phyloP scores from a whole-genome alignment of 2,797 vertebrate species.

The Psittacula echo region DNA sequence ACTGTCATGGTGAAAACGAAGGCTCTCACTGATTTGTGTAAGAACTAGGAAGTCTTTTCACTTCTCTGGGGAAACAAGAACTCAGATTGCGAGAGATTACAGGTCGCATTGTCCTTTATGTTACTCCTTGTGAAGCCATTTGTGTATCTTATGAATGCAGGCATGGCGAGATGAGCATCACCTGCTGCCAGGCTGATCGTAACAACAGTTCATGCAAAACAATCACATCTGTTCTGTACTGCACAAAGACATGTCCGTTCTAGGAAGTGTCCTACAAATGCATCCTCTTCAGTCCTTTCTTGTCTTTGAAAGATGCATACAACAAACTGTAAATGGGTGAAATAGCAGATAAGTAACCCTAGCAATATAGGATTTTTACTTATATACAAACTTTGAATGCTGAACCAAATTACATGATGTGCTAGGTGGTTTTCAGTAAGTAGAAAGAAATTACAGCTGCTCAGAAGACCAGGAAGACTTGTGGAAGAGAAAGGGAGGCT shows the following conservation, averaged over 20 bases:
- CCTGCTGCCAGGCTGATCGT: not conserved
- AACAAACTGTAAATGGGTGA: not conserved
- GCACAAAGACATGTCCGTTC: not conserved
- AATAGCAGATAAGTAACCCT: not conserved
- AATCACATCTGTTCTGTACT: not conserved
- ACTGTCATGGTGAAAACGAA: not conserved
- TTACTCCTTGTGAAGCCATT: not conserved
- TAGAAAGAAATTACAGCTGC: not conserved
- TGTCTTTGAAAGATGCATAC: not conserved
- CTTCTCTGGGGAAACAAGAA: not conserved
- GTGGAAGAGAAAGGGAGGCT: not conserved
- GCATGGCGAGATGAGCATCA: not conserved
- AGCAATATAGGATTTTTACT: not conserved
- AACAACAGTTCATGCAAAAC: not conserved
- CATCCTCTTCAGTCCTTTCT: not conserved
- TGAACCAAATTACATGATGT: not conserved
- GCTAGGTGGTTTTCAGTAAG: not conserved
- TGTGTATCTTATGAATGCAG: accelerated
- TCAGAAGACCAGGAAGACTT: not conserved
- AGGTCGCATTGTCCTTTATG: not conserved
- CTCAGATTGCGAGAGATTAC: not conserved
- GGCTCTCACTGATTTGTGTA: not conserved
- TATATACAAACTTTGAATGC: not conserved
- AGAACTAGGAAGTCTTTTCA: not conserved
- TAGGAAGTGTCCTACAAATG: not conserved